Evolutionary conservation across 2,113 vertebrate species (phyloP).

Genomic region (Ceyx melanurus): DNA sequence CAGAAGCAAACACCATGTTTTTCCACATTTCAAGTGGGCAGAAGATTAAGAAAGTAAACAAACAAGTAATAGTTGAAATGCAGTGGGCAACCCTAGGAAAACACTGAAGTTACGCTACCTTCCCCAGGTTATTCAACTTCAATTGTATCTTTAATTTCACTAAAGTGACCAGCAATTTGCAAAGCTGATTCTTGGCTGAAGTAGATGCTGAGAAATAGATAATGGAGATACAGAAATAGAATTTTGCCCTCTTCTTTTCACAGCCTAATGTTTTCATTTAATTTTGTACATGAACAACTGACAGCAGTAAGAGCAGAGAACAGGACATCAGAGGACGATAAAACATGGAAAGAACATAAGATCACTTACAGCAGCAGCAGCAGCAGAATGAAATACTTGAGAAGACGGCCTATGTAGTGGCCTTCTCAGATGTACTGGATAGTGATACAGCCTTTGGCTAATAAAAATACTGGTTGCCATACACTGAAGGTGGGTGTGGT

Average conservation of each 20-base stretch:
- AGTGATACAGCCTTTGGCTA: not conserved
- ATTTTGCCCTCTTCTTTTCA: not conserved
- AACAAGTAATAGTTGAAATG: not conserved
- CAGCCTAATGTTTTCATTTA: not conserved
- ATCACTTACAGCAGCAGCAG: not conserved
- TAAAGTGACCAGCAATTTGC: not conserved
- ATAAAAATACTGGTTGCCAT: not conserved
- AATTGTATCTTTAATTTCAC: not conserved
- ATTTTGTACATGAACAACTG: not conserved
- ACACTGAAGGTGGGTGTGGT: not conserved
- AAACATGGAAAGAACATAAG: not conserved
- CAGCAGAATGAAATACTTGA: not conserved
- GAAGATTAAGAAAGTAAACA: not conserved
- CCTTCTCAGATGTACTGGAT: not conserved
- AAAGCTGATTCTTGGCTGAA: not conserved
- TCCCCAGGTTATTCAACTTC: not conserved
- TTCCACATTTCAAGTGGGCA: not conserved
- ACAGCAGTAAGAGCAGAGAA: not conserved
- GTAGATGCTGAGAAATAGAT: not conserved
- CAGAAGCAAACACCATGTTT: not conserved
- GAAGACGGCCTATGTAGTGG: not conserved
- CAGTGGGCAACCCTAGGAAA: not conserved
- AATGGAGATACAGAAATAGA: not conserved
- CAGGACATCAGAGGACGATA: not conserved
- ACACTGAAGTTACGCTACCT: not conserved